These are phyloP conservation scores for Zenarchopterus dispar DNA, from an alignment of 2,797 vertebrate species.

Conservation along the genomic window DNA sequence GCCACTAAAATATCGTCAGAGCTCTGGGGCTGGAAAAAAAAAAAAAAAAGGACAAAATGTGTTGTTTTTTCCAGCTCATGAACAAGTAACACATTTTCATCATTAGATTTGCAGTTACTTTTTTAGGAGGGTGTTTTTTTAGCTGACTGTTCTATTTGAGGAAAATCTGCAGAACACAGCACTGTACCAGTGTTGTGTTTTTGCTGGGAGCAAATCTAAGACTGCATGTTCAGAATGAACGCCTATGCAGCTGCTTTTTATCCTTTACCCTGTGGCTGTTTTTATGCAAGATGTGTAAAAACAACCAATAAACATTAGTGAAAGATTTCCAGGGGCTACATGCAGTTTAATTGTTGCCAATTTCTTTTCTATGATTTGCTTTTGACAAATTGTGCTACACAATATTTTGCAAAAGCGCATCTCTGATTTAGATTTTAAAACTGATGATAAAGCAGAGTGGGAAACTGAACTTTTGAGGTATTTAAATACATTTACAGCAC, in stretches of 20 bases:
- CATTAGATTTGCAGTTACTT: conserved; percentile 13
- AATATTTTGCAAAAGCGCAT: not conserved
- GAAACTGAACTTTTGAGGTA: conserved; percentile 1
- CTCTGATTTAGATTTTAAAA: not conserved
- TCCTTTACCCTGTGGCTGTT: conserved; percentile 39
- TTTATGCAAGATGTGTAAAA: conserved; percentile 37
- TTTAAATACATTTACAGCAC: not conserved
- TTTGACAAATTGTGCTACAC: conserved; percentile 12
- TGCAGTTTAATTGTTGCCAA: conserved; percentile 15
- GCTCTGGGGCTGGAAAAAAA: conserved; percentile 82
- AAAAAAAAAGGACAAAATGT: conserved; percentile 13
- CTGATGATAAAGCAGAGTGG: conserved; percentile 10
- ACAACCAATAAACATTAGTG: conserved; percentile 26
- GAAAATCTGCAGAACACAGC: conserved; percentile 35
- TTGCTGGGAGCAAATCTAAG: conserved; percentile 40
- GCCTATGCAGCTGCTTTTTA: conserved; percentile 47
- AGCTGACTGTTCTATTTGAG: conserved; percentile 38
- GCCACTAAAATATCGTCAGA: conserved; percentile 95
- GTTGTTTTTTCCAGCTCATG: conserved; percentile 28
- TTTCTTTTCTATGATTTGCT: conserved; percentile 17
- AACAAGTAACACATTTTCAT: conserved; percentile 18
- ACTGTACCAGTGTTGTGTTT: conserved; percentile 42
- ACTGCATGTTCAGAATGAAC: conserved; percentile 41
- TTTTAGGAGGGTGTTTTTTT: conserved; percentile 23
- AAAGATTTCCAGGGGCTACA: conserved; percentile 28